Evolutionary conservation across 2,888 invertebrate genomes (phyloP).

Genomic region (Polydrusus cervinus): DNA sequence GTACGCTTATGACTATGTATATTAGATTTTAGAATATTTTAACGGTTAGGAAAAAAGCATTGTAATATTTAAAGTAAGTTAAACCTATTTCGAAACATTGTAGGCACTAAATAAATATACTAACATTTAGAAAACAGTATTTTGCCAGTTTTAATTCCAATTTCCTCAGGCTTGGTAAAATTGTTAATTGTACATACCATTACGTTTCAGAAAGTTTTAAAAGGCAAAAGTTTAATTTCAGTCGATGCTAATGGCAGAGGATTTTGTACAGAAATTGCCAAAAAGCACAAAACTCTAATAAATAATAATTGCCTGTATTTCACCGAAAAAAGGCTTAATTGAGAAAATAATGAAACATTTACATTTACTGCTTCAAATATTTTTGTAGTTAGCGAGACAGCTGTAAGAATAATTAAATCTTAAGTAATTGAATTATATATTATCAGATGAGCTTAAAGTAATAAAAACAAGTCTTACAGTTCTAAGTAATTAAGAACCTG

Average conservation of each 20-base stretch:
- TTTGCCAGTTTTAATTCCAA: constrained; percentile 29
- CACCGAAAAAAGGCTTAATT: not conserved
- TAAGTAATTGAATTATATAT: no score
- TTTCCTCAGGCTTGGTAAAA: constrained; percentile 8
- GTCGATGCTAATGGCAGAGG: not conserved
- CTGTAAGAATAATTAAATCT: no score
- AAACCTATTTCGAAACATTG: no score
- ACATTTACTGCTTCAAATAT: not conserved
- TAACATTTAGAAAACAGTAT: constrained; percentile 23
- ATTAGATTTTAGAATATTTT: no score
- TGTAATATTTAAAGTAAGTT: no score
- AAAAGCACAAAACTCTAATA: constrained; percentile 5
- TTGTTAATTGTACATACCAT: constrained; percentile 33
- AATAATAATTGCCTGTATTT: constrained; percentile 16
- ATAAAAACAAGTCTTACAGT: no score
- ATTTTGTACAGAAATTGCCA: constrained; percentile 4
- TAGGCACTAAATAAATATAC: constrained; percentile 35
- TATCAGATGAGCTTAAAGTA: no score
- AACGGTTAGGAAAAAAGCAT: no score
- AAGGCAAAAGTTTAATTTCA: constrained; percentile 34
- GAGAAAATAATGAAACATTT: not conserved
- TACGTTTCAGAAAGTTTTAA: constrained; percentile 36
- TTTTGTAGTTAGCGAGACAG: no score
- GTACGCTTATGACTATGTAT: no score
- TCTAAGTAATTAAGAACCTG: no score